phyloP scores from a whole-genome alignment of 2,113 vertebrate genomes.

The Ondatra zibethicus region DNA sequence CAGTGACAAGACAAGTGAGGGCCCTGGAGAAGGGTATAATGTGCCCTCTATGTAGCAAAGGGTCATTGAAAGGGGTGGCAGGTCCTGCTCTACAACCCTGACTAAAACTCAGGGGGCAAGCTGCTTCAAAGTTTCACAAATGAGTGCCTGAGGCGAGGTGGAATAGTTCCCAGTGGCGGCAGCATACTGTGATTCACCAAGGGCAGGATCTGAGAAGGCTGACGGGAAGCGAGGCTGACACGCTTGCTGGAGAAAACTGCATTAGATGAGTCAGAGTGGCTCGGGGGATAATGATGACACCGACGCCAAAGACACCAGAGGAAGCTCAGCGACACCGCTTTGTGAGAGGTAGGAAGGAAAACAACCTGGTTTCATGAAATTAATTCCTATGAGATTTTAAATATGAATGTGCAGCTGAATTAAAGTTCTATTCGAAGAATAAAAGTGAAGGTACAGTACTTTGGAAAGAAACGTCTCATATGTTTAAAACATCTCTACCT shows the following conservation, averaged over 20 bases:
- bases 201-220: background rate
- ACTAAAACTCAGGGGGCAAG: background rate
- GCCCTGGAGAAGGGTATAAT: background rate
- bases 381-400: conserved; percentile 68
- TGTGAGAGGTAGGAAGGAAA: conserved; percentile 22
- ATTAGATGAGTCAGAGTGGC: conserved; percentile 67
- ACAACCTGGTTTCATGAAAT: conserved; percentile 7
- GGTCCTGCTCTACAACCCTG: background rate
- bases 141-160: background rate
- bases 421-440: conserved; percentile 31
- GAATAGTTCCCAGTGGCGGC: background rate
- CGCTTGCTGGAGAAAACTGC: conserved; percentile 25
- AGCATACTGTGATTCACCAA: background rate
- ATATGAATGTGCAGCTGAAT: conserved; percentile 64
- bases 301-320: background rate
- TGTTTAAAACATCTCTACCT: background rate
- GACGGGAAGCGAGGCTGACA: conserved; percentile 3
- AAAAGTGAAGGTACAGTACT: conserved; percentile 1
- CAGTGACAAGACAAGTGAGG: background rate
- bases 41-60: background rate
- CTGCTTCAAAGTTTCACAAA: background rate
- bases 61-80: fast-evolving
- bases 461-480: background rate
- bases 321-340: background rate
- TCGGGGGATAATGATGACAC: background rate